phyloP scores from a whole-genome alignment of 2,797 vertebrate genomes.

The Danio jaintianensis region DNA sequence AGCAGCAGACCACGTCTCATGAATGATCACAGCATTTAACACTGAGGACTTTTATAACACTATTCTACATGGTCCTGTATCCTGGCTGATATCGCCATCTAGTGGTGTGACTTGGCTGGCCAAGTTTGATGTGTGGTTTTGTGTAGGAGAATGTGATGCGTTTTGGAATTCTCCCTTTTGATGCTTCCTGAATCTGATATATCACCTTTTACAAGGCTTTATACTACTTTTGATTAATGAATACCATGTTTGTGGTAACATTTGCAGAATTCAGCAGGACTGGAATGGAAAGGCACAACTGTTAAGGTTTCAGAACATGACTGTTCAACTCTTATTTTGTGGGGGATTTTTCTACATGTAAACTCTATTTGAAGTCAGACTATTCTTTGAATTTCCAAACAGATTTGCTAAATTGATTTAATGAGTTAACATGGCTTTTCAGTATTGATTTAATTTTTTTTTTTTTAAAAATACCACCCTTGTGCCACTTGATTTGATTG shows the following conservation, averaged over 20 bases:
- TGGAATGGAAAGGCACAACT: conserved; percentile 76
- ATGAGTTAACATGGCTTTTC: conserved; percentile 12
- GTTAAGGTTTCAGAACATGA: conserved; percentile 66
- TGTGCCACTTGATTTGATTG: conserved; percentile 6
- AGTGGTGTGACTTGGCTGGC: conserved; percentile 89
- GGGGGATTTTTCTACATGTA: conserved; percentile 67
- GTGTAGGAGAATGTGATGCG: conserved; percentile 62
- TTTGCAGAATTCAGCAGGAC: conserved; percentile 80
- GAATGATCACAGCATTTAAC: conserved; percentile 17
- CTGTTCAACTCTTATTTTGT: conserved; percentile 58
- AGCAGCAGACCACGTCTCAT: not conserved
- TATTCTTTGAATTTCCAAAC: conserved; percentile 6
- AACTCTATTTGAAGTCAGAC: conserved; percentile 52
- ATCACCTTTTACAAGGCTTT: conserved; percentile 79
- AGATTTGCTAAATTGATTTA: conserved; percentile 4
- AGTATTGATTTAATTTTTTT: conserved; percentile 6
- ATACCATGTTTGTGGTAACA: conserved; percentile 71
- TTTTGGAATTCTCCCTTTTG: conserved; percentile 73
- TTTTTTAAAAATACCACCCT: not conserved
- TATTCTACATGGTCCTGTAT: conserved; percentile 57
- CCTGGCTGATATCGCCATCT: conserved; percentile 79
- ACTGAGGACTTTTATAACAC: not conserved
- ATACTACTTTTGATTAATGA: conserved; percentile 76
- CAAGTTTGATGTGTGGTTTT: conserved; percentile 79
- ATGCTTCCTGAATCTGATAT: conserved; percentile 71